Conservation (phyloP, 2,888 invertebrate species). For the Cloeon dipterum region DNA sequence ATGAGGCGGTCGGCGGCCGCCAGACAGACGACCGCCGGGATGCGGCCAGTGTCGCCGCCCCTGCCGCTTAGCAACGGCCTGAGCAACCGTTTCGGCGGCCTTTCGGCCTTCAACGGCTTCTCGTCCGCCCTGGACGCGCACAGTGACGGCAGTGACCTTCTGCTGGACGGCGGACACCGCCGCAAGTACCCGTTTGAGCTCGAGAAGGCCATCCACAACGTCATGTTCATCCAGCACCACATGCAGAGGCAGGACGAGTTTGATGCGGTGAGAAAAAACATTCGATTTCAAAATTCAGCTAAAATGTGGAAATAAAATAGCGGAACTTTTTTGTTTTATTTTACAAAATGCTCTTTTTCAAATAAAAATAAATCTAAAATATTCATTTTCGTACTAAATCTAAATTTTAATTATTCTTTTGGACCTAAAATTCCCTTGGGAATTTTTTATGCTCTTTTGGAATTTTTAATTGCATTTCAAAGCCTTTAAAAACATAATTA, state of each 20-base stretch:
- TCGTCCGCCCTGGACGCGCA: conserved; percentile 55
- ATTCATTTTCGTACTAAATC: no score
- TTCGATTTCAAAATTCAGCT: no score
- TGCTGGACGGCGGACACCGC: conserved; percentile 31
- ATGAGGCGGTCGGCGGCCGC: conserved; percentile 41
- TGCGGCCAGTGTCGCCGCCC: conserved; percentile 35
- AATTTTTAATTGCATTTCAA: no score
- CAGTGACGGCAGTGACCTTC: conserved; percentile 5
- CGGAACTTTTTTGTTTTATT: no score
- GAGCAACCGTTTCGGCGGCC: conserved; percentile 13
- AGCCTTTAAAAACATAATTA: no score
- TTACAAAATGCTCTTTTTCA: no score
- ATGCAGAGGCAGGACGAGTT: conserved; percentile 87
- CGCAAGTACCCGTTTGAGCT: conserved; percentile 83
- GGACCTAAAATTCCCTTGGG: no score
- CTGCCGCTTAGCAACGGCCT: conserved; percentile 55
- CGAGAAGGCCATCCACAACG: conserved; percentile 83
- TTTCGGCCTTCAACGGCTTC: conserved; percentile 56
- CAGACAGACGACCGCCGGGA: conserved; percentile 50
- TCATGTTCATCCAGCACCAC: conserved; percentile 88
- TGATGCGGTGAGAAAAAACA: conserved; percentile 62
- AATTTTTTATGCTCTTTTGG: no score
- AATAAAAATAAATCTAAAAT: no score
- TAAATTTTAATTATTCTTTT: no score
- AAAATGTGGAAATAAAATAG: no score